phyloP scores from a whole-genome alignment of 2,113 vertebrate species.

The Chionomys nivalis region DNA sequence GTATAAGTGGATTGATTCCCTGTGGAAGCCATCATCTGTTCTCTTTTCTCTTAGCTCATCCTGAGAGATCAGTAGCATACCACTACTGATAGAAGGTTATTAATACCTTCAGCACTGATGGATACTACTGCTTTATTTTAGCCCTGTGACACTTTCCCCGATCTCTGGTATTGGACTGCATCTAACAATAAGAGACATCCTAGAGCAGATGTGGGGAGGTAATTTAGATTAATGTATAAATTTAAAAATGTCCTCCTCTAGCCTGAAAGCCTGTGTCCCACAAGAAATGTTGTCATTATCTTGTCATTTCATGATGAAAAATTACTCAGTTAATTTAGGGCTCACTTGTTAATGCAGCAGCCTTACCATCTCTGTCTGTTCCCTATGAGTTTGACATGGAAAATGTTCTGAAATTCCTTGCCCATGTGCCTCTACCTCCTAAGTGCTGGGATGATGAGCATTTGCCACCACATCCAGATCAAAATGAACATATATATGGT shows the following conservation, averaged over 20 bases:
- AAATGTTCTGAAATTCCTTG: neutral
- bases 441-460: neutral
- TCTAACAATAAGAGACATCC: conserved; percentile 35
- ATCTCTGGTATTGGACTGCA: neutral
- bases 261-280: neutral
- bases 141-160: neutral
- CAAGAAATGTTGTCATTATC: conserved; percentile 26
- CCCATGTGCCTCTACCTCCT: neutral
- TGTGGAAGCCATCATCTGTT: neutral
- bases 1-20: conserved; percentile 6
- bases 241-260: conserved; percentile 7
- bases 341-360: conserved; percentile 21
- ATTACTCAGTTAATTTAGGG: conserved; percentile 3
- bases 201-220: neutral
- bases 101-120: conserved; percentile 22
- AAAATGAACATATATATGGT: neutral
- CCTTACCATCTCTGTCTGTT: conserved; percentile 8
- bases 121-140: conserved; percentile 18
- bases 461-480: neutral
- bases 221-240: conserved; percentile 46
- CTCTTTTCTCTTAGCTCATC: conserved; percentile 39
- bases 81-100: neutral
- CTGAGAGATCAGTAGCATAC: neutral
- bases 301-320: conserved; percentile 58
- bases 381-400: conserved; percentile 23